Percentiles rank a stretch among this genome's conserved stretches.
Evolutionary conservation across 2,113 vertebrate species (phyloP).

Genomic region (Brienomyrus brachyistius): DNA sequence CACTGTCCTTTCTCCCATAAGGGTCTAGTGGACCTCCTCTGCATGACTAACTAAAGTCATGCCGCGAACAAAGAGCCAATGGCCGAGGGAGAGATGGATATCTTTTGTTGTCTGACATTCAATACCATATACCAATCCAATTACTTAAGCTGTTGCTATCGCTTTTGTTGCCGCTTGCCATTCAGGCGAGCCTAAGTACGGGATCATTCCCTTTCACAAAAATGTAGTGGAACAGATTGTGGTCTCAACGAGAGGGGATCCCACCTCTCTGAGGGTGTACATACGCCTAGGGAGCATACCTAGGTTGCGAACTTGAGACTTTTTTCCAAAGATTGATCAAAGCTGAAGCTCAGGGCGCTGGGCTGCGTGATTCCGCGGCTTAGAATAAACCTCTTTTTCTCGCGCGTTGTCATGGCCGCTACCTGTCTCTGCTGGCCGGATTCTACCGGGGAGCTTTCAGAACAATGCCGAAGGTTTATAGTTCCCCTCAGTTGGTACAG

Average conservation of each 20-base stretch:
- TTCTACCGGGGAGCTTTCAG: neutral
- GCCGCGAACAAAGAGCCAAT: conserved; percentile 80
- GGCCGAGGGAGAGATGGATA: conserved; percentile 82
- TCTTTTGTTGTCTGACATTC: conserved; percentile 96
- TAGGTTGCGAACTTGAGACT: neutral
- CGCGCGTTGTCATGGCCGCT: neutral
- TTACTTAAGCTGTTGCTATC: conserved; percentile 93
- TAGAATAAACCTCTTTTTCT: neutral
- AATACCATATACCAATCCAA: conserved; percentile 94
- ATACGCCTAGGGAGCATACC: neutral
- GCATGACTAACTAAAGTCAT: conserved; percentile 81
- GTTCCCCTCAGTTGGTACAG: neutral
- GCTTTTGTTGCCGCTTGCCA: conserved; percentile 70
- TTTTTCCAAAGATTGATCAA: neutral
- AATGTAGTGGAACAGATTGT: conserved; percentile 91
- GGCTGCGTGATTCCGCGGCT: neutral
- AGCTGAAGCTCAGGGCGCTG: neutral
- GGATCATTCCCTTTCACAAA: conserved; percentile 75
- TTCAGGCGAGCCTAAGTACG: conserved; percentile 72
- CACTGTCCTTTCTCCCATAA: neutral
- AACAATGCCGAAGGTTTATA: neutral
- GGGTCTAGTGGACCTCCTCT: conserved; percentile 46
- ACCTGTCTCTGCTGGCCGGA: neutral
- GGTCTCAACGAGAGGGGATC: conserved; percentile 68
- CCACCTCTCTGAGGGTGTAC: conserved; percentile 26